Evolutionary conservation across 2,797 vertebrate genomes (phyloP).

Genomic region (Halcyon chelicuti): DNA sequence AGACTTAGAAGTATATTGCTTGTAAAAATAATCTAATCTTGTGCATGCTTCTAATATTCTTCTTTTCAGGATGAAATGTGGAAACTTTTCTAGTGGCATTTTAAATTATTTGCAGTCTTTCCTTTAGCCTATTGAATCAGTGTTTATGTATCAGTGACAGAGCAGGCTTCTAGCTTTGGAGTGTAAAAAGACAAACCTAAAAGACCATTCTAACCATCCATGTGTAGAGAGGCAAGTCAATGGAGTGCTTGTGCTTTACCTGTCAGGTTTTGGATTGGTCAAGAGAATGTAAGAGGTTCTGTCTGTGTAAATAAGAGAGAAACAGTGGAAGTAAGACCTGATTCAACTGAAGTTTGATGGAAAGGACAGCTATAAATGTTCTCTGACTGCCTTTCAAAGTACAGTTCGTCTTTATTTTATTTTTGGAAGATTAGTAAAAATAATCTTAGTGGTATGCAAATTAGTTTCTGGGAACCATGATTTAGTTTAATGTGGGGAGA

Average conservation of each 20-base stretch:
- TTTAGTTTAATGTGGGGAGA: not conserved
- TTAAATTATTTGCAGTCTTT: not conserved
- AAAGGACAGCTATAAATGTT: not conserved
- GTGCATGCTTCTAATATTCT: not conserved
- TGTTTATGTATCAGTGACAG: not conserved
- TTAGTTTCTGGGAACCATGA: not conserved
- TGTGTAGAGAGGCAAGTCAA: not conserved
- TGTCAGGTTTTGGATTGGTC: not conserved
- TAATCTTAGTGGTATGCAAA: not conserved
- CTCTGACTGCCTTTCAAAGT: not conserved
- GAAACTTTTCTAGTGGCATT: not conserved
- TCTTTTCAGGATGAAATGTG: not conserved
- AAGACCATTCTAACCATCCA: not conserved
- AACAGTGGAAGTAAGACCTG: not conserved
- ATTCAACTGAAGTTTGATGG: not conserved
- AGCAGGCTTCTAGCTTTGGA: not conserved
- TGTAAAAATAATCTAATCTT: not conserved
- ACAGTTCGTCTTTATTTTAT: not conserved
- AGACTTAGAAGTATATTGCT: not conserved
- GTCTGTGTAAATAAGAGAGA: not conserved
- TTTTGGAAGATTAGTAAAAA: not conserved
- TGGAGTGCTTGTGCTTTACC: not conserved
- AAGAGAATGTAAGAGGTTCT: not conserved
- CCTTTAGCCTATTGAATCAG: not conserved
- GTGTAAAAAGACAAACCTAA: not conserved